A percentile compares a stretch with the other conserved stretches of the same genome.
Conservation (phyloP, 2,113 vertebrate genomes). For the Oryzias melastigma region DNA sequence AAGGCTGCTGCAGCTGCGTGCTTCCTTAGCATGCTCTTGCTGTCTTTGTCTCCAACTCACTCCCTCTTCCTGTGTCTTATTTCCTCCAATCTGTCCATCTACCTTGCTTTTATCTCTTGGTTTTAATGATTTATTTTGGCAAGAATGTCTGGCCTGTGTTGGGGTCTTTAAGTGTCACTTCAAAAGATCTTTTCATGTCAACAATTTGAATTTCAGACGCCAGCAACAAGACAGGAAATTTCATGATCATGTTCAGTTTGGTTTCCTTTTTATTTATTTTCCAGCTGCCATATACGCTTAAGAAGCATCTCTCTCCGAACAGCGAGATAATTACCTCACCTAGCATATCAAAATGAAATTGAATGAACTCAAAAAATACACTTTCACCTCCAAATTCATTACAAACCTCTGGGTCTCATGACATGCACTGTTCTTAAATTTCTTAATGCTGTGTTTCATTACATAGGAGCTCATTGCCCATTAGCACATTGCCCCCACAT, state of each 20-base stretch:
- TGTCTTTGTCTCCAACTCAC: constrained; percentile 25
- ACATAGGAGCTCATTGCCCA: constrained; percentile 56
- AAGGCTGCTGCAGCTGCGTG: constrained; percentile 28
- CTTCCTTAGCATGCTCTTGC: constrained; percentile 51
- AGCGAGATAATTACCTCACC: constrained; percentile 5
- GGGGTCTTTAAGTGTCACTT: constrained; percentile 40
- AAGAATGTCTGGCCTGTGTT: constrained; percentile 48
- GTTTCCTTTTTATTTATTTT: constrained; percentile 19
- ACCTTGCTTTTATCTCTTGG: constrained; percentile 45
- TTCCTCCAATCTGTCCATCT: constrained; percentile 26
- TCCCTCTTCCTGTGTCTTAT: constrained; percentile 25
- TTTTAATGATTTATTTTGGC: constrained; percentile 56
- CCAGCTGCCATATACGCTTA: constrained; percentile 1
- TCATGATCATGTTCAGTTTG: constrained; percentile 7
- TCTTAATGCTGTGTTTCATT: constrained; percentile 59
- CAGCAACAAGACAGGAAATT: constrained; percentile 8
- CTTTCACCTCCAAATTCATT: constrained; percentile 32
- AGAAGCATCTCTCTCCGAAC: constrained; percentile 15
- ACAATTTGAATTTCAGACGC: constrained; percentile 36
- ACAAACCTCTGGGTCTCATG: constrained; percentile 24
- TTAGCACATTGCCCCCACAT: constrained; percentile 63
- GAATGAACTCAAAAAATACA: constrained; percentile 26
- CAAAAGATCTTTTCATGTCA: constrained; percentile 37
- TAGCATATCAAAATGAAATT: constrained; percentile 14
- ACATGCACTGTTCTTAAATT: constrained; percentile 54